phyloP scores from a whole-genome alignment of 1,140 invertebrate genomes.

The Cotesia chilonis region DNA sequence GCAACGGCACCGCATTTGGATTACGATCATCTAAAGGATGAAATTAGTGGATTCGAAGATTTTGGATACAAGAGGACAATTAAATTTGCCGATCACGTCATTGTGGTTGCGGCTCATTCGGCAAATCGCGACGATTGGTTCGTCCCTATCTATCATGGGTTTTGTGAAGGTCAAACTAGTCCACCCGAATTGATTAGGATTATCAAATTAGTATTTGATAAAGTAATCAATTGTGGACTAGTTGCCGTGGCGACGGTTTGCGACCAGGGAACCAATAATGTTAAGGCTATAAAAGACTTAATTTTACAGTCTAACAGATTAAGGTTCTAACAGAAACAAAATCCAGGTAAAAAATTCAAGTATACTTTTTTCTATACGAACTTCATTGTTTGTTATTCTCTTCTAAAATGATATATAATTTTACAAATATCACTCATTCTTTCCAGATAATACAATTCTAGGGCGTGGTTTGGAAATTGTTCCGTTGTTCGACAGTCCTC shows the following conservation, averaged over 20 bases:
- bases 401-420: background rate
- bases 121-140: conserved; percentile 39
- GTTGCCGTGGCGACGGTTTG: conserved; percentile 32
- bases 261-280: conserved; percentile 37
- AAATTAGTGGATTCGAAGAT: conserved; percentile 44
- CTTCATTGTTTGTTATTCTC: background rate
- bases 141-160: conserved; percentile 38
- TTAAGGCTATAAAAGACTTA: conserved; percentile 29
- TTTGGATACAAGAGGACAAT: conserved; percentile 31
- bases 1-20: conserved; percentile 22
- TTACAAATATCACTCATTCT: background rate
- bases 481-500: background rate
- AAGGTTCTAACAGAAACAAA: background rate
- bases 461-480: background rate
- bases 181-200: conserved; percentile 14
- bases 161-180: conserved; percentile 26
- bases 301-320: background rate
- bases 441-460: background rate
- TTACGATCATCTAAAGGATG: conserved; percentile 33
- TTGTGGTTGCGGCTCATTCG: conserved; percentile 43
- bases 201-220: conserved; percentile 23
- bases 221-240: conserved; percentile 5
- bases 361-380: too few species aligned
- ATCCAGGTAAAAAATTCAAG: background rate
- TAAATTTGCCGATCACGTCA: conserved; percentile 42